These are phyloP conservation scores for Tuberolachnus salignus DNA, from an alignment of 2,888 invertebrate species.

Conservation along the genomic window DNA sequence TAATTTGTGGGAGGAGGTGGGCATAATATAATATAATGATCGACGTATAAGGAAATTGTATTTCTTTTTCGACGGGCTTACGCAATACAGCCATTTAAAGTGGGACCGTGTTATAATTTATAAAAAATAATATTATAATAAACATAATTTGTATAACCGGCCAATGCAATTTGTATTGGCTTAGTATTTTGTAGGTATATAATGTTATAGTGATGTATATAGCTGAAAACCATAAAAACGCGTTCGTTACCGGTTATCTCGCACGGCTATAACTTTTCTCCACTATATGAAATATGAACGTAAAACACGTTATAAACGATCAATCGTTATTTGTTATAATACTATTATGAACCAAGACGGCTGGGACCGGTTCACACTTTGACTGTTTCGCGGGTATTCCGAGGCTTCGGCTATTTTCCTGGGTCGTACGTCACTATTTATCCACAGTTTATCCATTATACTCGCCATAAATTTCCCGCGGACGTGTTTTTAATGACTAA, in stretches of 20 bases:
- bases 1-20: too few species aligned
- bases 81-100: slow-evolving; percentile 5
- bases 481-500: slow-evolving; percentile 7
- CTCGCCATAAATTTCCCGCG: neutral
- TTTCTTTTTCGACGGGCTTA: slow-evolving; percentile 17
- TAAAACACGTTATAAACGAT: slow-evolving; percentile 22
- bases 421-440: neutral
- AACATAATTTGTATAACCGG: slow-evolving; percentile 5
- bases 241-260: slow-evolving; percentile 38
- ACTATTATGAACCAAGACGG: neutral
- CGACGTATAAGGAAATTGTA: neutral
- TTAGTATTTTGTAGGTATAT: neutral
- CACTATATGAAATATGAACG: slow-evolving; percentile 10
- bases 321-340: neutral
- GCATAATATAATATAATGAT: too few species aligned
- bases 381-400: neutral
- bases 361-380: neutral
- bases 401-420: neutral
- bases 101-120: too few species aligned
- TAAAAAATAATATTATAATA: neutral
- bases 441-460: neutral
- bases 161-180: neutral
- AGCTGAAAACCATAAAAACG: neutral
- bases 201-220: neutral
- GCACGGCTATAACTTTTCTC: slow-evolving; percentile 1